These are phyloP conservation scores for Argyresthia albistria DNA, from an alignment of 2,888 invertebrate genomes.

Conservation along the genomic window DNA sequence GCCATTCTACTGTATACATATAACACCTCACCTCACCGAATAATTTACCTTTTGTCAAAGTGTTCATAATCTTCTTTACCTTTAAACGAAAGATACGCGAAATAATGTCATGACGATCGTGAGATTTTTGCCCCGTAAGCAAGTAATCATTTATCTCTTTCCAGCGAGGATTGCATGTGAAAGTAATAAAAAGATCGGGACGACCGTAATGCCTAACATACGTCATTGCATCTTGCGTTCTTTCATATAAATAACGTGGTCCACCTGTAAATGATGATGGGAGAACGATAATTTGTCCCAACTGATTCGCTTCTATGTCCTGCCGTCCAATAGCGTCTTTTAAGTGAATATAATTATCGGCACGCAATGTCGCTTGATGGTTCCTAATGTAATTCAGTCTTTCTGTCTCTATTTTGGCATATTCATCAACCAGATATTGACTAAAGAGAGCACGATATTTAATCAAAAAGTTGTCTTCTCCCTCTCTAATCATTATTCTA, in stretches of 20 bases:
- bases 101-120: slow-evolving; percentile 23
- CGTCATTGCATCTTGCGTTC: slow-evolving; percentile 10
- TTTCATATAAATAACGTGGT: slow-evolving; percentile 7
- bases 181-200: slow-evolving; percentile 16
- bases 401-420: slow-evolving; percentile 25
- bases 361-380: slow-evolving; percentile 22
- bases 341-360: slow-evolving; percentile 23
- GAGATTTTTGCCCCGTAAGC: slow-evolving; percentile 15
- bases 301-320: slow-evolving; percentile 10
- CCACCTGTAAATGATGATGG: slow-evolving; percentile 12
- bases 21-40: slow-evolving; percentile 17
- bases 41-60: slow-evolving; percentile 16
- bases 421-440: slow-evolving; percentile 23
- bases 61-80: slow-evolving; percentile 15
- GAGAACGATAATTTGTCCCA: slow-evolving; percentile 11
- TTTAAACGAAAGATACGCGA: slow-evolving; percentile 19
- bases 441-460: slow-evolving; percentile 15
- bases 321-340: slow-evolving; percentile 19
- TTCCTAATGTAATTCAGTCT: slow-evolving; percentile 20
- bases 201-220: slow-evolving; percentile 20
- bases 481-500: slow-evolving; percentile 10
- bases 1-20: slow-evolving; percentile 16
- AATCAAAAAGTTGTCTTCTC: slow-evolving; percentile 12
- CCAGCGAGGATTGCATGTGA: slow-evolving; percentile 20
- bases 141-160: slow-evolving; percentile 17